Conservation (phyloP, 2,888 invertebrate species). For the Nemurella pictetii region DNA sequence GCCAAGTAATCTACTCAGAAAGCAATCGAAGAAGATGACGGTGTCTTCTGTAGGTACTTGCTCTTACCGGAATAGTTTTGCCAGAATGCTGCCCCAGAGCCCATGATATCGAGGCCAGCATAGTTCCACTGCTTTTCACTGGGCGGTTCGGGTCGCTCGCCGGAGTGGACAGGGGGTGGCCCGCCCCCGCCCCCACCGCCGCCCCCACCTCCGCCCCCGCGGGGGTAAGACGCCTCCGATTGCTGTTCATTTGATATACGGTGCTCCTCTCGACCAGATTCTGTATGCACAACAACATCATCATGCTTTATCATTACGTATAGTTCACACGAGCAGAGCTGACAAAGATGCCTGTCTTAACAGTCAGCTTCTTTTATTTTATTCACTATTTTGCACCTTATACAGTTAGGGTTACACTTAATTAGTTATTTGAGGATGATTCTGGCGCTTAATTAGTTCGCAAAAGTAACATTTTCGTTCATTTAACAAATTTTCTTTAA, state of each 20-base stretch:
- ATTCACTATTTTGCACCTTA: no score
- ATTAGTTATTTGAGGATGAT: no score
- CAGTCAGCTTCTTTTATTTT: no score
- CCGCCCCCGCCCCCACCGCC: conserved; percentile 34
- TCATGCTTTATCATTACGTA: not conserved
- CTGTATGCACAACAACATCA: conserved; percentile 39
- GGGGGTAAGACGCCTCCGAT: conserved; percentile 41
- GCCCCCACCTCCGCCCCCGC: conserved; percentile 35
- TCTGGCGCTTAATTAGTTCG: no score
- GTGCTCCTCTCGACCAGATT: conserved; percentile 47
- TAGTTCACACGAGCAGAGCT: no score
- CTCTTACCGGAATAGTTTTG: conserved; percentile 88
- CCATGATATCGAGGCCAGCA: conserved; percentile 77
- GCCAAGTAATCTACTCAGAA: no score
- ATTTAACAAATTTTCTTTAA: no score
- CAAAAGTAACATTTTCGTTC: no score
- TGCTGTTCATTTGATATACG: conserved; percentile 40
- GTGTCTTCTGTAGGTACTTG: not conserved
- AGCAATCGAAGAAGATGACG: no score
- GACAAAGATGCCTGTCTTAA: no score
- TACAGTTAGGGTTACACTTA: no score
- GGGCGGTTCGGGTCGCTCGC: conserved; percentile 35
- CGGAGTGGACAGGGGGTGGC: conserved; percentile 34
- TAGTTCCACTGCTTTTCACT: conserved; percentile 65
- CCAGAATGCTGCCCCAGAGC: conserved; percentile 85